Conservation (phyloP, 30 jellyfish, hydroid and myxozoan genomes). For the Rhopilema esculentum region DNA sequence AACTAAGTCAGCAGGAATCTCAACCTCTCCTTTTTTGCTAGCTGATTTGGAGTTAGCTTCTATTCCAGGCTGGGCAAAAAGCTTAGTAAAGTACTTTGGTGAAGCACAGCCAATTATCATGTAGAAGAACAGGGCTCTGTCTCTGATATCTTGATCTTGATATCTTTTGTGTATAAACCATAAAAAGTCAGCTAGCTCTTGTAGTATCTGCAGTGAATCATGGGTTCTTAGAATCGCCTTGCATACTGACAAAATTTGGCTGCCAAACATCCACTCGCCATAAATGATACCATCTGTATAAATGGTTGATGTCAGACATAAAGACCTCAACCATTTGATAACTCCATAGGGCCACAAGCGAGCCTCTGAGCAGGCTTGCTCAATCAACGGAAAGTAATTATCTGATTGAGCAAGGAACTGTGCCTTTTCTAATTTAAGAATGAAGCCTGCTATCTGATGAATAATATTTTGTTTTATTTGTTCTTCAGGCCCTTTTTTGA, state of each 20-base stretch:
- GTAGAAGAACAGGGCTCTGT: conserved; percentile 75
- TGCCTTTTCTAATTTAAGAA: conserved; percentile 1
- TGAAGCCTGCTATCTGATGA: conserved; percentile 10
- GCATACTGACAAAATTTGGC: conserved; percentile 40
- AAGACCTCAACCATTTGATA: conserved; percentile 44
- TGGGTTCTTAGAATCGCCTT: conserved; percentile 54
- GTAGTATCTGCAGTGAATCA: conserved; percentile 20
- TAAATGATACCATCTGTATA: background rate
- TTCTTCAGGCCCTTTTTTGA: background rate
- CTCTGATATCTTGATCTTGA: conserved; percentile 62
- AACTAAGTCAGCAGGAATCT: conserved; percentile 57
- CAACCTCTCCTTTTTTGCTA: conserved; percentile 32
- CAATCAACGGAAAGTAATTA: conserved; percentile 27
- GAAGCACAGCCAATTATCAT: conserved; percentile 79
- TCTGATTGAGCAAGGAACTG: conserved; percentile 8
- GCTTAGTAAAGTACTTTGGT: conserved; percentile 52
- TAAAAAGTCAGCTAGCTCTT: conserved; percentile 53
- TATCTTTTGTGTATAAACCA: conserved; percentile 47
- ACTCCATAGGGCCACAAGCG: conserved; percentile 61
- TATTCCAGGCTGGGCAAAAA: conserved; percentile 23
- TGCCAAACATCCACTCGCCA: conserved; percentile 60
- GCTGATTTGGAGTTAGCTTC: conserved; percentile 29
- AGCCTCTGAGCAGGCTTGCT: conserved; percentile 43
- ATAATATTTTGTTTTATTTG: conserved; percentile 18
- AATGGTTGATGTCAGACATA: background rate